Conservation (phyloP, 2,888 invertebrate genomes). For the Eurytoma adleriae region DNA sequence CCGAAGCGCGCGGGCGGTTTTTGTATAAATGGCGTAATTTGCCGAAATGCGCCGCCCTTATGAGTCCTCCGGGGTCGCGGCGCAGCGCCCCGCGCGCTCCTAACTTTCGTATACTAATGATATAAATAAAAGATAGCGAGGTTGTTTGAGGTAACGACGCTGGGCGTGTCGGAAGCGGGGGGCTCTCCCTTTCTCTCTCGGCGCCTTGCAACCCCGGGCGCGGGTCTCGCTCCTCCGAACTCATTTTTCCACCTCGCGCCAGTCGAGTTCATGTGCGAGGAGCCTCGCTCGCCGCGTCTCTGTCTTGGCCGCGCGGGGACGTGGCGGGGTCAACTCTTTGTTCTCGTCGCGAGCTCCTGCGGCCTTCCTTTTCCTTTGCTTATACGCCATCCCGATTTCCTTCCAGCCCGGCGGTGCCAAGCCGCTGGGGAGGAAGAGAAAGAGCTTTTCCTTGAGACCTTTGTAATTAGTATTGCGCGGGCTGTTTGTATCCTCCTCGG, state of each 20-base stretch:
- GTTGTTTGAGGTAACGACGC: constrained; percentile 66
- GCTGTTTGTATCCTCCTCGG: not conserved
- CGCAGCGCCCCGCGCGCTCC: constrained; percentile 58
- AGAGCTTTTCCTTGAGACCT: constrained; percentile 44
- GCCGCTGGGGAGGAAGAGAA: not conserved
- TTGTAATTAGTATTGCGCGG: constrained; percentile 43
- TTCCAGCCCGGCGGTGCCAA: constrained; percentile 19
- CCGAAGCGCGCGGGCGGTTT: constrained; percentile 54
- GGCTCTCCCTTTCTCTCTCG: constrained; percentile 19
- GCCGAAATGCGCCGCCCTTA: constrained; percentile 62
- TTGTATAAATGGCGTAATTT: constrained; percentile 64
- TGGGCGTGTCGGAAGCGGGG: constrained; percentile 56
- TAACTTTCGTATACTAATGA: constrained; percentile 65
- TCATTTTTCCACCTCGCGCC: constrained; percentile 8
- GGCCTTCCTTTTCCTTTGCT: constrained; percentile 10
- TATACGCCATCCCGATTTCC: constrained; percentile 35
- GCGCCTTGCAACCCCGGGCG: not conserved
- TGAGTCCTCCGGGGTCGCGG: constrained; percentile 63
- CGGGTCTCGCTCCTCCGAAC: not conserved
- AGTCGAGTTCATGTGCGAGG: not conserved
- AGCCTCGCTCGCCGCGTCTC: not conserved
- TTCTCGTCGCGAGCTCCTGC: constrained; percentile 14
- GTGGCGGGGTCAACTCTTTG: constrained; percentile 47
- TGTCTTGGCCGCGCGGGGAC: not conserved
- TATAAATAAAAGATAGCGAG: constrained; percentile 70